Evolutionary conservation across 37 sponge, comb jelly and placozoan genomes (phyloP), one percentile per base, ranked within the genome.

Genomic region (Diacarnus erythraeanus): DNA sequence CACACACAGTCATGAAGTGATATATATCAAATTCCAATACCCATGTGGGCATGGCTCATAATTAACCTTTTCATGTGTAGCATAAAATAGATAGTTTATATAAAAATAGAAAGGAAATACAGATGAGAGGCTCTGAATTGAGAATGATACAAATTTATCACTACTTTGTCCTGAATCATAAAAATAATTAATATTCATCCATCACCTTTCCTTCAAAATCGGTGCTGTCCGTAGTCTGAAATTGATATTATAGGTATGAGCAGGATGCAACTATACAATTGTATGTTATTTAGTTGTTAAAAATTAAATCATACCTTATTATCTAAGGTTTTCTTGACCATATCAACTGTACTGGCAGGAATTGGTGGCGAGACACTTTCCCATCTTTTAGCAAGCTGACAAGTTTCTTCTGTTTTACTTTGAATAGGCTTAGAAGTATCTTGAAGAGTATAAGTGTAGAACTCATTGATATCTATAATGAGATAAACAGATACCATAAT

Each of bases 401-500:
- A 47, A 2, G 93, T 82, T 78, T 85, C 89, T 57, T 69, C 74
- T 15, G 92, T 80, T 78, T 94, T 94, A 1, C 29, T 56, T 1
- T 80, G 72, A 26, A 43, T 59, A 2, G 89, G 36, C n/a, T 87
- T 91, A 38, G 43, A 41, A 15, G 51, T 63, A 31, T 91, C 82
- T 18, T 88, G 92, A 41, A 94, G 86, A 22, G 95, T 94, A 61
- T 30, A 38, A 5, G 61, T 78, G 61, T 94, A 94, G 75, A 94
- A 94, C 56, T 94, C 92, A 38, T 94, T 92, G 57, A 94, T 91
- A 56, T 94, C 95, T 94, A 71, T 39, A 83, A 1, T 37, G n/a
- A n/a, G n/a, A n/a, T n/a, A n/a, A n/a, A n/a, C n/a, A n/a, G n/a
- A n/a, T n/a, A n/a, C n/a, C n/a, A n/a, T n/a, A n/a, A n/a, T n/a